These are phyloP conservation scores for Bellardia bayeri DNA, from an alignment of 2,888 invertebrate genomes.

Conservation along the genomic window DNA sequence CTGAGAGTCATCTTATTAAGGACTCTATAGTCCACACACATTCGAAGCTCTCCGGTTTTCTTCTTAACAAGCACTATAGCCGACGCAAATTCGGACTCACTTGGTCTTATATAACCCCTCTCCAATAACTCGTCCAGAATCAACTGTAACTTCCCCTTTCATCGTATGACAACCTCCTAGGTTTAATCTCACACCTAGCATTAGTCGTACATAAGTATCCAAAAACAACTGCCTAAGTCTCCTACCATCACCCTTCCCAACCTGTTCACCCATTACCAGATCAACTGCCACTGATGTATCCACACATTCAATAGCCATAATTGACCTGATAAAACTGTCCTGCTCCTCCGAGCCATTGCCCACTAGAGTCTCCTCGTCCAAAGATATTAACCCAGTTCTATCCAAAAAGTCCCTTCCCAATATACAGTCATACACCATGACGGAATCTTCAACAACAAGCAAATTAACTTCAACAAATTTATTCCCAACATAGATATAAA, in stretches of 20 bases:
- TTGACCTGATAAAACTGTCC: conserved; percentile 1
- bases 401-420: conserved; percentile 52
- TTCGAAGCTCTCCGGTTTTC: no score
- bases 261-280: not conserved
- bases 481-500: no score
- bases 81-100: conserved; percentile 24
- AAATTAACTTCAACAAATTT: no score
- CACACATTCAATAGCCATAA: conserved; percentile 36
- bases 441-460: no score
- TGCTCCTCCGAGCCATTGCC: not conserved
- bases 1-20: no score
- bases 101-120: conserved; percentile 4
- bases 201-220: conserved; percentile 8
- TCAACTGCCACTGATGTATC: not conserved
- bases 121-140: conserved; percentile 45
- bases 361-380: not conserved
- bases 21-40: no score
- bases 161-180: conserved; percentile 52
- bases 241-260: not conserved
- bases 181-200: conserved; percentile 57
- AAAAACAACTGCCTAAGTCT: not conserved
- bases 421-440: conserved; percentile 2
- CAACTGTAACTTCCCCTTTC: conserved; percentile 49
- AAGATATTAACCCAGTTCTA: not conserved
- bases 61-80: no score